Evolutionary conservation across 2,888 invertebrate genomes (phyloP).

Genomic region (Galerucella pusilla): DNA sequence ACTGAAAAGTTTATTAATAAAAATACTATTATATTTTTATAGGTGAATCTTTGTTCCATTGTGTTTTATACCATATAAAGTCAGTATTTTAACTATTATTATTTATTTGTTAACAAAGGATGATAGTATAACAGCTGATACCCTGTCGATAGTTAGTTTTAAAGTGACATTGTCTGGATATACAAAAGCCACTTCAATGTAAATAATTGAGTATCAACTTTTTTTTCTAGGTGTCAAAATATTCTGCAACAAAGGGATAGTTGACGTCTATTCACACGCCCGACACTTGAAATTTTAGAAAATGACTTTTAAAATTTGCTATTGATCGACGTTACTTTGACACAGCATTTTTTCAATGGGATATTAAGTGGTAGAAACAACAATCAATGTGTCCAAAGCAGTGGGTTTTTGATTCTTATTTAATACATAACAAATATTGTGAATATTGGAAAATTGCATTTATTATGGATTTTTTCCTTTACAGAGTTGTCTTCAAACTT

Average conservation of each 20-base stretch:
- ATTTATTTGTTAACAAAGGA: conserved; percentile 9
- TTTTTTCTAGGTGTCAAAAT: conserved; percentile 50
- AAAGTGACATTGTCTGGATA: conserved; percentile 41
- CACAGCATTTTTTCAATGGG: conserved; percentile 40
- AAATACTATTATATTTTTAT: too few species aligned
- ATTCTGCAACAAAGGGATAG: conserved; percentile 48
- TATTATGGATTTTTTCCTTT: too few species aligned
- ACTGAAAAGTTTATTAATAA: conserved; percentile 8
- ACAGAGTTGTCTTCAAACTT: too few species aligned
- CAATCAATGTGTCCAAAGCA: conserved; percentile 36
- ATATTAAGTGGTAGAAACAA: conserved; percentile 36
- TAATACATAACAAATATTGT: background rate
- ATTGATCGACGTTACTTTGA: conserved; percentile 51
- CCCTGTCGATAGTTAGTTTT: conserved; percentile 24
- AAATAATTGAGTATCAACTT: conserved; percentile 45
- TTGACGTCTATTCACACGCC: conserved; percentile 48
- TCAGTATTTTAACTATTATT: background rate
- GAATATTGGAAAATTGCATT: background rate
- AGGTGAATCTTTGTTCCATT: too few species aligned
- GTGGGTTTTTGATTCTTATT: background rate
- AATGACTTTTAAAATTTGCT: conserved; percentile 52
- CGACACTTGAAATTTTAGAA: conserved; percentile 48
- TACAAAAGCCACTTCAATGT: conserved; percentile 42
- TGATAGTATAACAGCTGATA: conserved; percentile 17
- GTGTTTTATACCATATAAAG: background rate